Evolutionary conservation across 1,140 invertebrate species (phyloP).

Genomic region (Melanaphis sacchari): DNA sequence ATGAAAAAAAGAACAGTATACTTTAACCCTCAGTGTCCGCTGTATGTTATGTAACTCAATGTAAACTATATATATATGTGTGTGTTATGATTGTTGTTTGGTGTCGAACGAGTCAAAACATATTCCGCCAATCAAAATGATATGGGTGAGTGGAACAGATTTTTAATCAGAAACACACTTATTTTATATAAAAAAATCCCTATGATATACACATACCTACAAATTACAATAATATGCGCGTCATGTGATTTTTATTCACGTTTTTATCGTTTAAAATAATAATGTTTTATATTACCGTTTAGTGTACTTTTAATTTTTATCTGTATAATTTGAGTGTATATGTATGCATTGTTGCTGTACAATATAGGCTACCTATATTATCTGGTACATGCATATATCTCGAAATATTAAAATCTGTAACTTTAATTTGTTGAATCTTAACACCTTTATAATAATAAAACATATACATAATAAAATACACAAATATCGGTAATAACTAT

Average conservation of each 20-base stretch:
- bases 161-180: not conserved
- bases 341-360: too few relatives aligned
- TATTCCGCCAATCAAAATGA: slow-evolving; percentile 28
- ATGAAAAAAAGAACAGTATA: slow-evolving; percentile 38
- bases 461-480: too few relatives aligned
- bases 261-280: not conserved
- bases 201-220: not conserved
- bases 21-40: slow-evolving; percentile 8
- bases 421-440: too few relatives aligned
- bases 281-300: not conserved
- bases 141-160: slow-evolving; percentile 33
- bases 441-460: too few relatives aligned
- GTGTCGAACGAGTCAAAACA: slow-evolving; percentile 25
- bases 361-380: too few relatives aligned
- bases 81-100: not conserved
- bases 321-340: too few relatives aligned
- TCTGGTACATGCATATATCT: too few relatives aligned
- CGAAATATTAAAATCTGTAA: too few relatives aligned
- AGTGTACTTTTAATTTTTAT: too few relatives aligned
- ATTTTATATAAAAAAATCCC: not conserved
- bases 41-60: slow-evolving; percentile 37
- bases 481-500: too few relatives aligned
- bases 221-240: not conserved
- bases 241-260: not conserved
- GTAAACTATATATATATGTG: not conserved